Evolutionary conservation across 1,140 invertebrate species (phyloP), one percentile per base, ranked within the genome.

Genomic region (Spodoptera litura): DNA sequence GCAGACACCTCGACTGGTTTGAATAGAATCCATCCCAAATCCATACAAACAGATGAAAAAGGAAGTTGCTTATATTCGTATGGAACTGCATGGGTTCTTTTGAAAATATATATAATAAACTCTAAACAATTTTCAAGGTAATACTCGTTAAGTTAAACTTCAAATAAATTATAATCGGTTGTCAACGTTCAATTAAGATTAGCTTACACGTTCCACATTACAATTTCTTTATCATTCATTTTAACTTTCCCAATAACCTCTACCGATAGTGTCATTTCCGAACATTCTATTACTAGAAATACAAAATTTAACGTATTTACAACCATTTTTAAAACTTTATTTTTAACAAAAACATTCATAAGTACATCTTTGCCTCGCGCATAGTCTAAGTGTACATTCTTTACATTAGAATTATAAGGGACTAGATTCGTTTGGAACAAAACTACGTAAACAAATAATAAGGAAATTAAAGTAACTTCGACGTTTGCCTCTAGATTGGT

Each of bases 271-370:
- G 83, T 88, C 87, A 62, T 85, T 87, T 87, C 88, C 90, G 81
- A 94, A 93, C 90, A 88, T 91, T 92, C 90, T 93, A 93, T 92
- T 89, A 91, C 92, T 94, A 94, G 89, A 88, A 94, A 93, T 94
- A 94, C 92, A 94, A 94, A 94, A 93, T 93, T 93, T 93, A 94
- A 94, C 93, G 93, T 94, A 94, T 94, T 93, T 94, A 94, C 92
- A 94, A 92, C 88, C 91, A 91, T 94, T 93, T 93, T 91, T 89
- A 89, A 80, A 82, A 78, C 75, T 76, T 78, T 68, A 83, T 86
- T 84, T 91, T 88, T 85, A 93, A 94, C 87, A 88, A 87, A 77
- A 93, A 91, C 90, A 89, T 89, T 93, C 90, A 93, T 93, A 93
- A 93, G 91, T 93, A 94, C 91, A 92, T 89, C 80, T 88, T 92